Evolutionary conservation across 2,888 invertebrate species (phyloP), one percentile per base, ranked within the genome.

Genomic region (Lasioglossum leucozonium): DNA sequence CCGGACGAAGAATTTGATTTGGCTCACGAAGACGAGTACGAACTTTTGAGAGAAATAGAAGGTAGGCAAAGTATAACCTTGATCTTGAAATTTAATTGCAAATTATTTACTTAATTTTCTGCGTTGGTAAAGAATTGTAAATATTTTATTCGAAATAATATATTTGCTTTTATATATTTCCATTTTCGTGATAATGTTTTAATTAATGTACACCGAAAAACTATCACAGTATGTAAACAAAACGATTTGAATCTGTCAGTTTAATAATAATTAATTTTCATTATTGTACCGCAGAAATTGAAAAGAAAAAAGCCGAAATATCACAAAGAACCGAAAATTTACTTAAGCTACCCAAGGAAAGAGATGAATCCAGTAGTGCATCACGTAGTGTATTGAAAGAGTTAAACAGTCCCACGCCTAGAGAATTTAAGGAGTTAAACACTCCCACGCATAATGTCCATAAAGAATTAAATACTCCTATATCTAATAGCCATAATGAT

Each of bases 1-100:
- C 90, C 93, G 0, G 95, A 95, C n/a, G 95, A 95, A 82, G 95
- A 95, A 81, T 95, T 92, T 85, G 95, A 95, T 85, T 90, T 95
- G 62, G 81, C 94, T 75, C 93, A 95, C 79, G 93, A 93, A 34
- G 94, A 94, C 78, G 95, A 95, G 67, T 91, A 94, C 76, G 95
- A 95, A 86, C 74, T 93, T 82, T 88, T 95, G 85, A 90, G 91
- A 85, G 95, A 95, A 89, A 72, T 94, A n/a, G 92, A 94, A 90
- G 93, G 94, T 93, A 91, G 67, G 65, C 26, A 22, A 75, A 65
- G 40, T 81, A 72, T 87, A 88, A 87, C 86, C 87, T 81, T 40
- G 16, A 18, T 26, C 34, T 37, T 22, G 16, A 58, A 16, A 71
- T 34, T 65, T 2, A 18, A 44, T 81, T n/a, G 42, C 22, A 26